Conservation (phyloP, 2,113 vertebrate species). For the Scomber scombrus region DNA sequence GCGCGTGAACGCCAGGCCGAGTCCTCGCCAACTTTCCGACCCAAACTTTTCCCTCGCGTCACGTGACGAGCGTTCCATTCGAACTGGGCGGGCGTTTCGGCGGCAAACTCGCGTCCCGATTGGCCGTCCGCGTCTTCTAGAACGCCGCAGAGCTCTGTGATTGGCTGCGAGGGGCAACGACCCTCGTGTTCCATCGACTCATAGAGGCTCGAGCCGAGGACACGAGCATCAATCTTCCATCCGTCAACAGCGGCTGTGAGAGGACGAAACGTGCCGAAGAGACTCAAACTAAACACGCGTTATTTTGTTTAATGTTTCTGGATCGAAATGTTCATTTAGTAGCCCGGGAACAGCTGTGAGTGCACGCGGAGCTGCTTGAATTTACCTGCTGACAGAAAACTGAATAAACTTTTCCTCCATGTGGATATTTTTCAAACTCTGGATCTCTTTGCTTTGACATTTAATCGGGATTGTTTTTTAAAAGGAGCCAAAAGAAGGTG, state of each 20-base stretch:
- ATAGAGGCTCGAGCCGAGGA: constrained; percentile 87
- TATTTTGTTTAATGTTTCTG: constrained; percentile 45
- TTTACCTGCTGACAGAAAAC: not conserved
- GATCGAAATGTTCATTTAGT: not conserved
- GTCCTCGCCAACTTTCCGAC: constrained; percentile 37
- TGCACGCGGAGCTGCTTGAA: not conserved
- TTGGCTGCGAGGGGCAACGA: constrained; percentile 84
- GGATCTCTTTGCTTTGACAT: constrained; percentile 45
- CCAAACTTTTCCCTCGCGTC: constrained; percentile 24
- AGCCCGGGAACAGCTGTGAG: not conserved
- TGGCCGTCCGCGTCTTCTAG: constrained; percentile 79
- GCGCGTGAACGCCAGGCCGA: not conserved
- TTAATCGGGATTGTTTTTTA: constrained; percentile 18
- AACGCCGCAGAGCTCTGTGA: constrained; percentile 70
- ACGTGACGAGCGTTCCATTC: constrained; percentile 38
- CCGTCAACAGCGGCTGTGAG: constrained; percentile 87
- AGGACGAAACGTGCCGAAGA: constrained; percentile 61
- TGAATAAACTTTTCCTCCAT: constrained; percentile 26
- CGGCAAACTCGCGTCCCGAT: constrained; percentile 58
- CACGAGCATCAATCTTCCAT: constrained; percentile 90
- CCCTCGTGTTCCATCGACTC: constrained; percentile 86
- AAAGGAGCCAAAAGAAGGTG: constrained; percentile 57
- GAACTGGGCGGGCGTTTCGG: constrained; percentile 46
- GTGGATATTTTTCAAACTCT: constrained; percentile 68
- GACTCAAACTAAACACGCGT: constrained; percentile 8